Evolutionary conservation across 2,113 vertebrate genomes (phyloP).

Genomic region (Hepsetus odoe): DNA sequence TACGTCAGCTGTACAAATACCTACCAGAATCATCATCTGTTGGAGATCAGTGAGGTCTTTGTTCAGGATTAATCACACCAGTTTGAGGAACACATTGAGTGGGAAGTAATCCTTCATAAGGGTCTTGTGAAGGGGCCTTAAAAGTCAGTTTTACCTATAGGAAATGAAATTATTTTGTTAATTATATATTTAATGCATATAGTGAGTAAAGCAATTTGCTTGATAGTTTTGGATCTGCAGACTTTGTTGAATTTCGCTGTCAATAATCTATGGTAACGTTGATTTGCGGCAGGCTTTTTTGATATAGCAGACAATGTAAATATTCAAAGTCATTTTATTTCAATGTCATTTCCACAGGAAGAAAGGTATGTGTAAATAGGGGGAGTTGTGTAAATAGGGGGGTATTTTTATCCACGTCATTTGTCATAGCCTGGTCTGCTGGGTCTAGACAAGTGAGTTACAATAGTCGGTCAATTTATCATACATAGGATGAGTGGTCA

Average conservation of each 20-base stretch:
- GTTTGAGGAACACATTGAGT: neutral
- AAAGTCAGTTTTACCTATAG: neutral
- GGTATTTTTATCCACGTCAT: slow-evolving; percentile 42
- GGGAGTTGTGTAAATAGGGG: slow-evolving; percentile 23
- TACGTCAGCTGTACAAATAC: neutral
- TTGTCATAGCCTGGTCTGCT: slow-evolving; percentile 53
- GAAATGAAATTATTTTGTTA: too few relatives aligned
- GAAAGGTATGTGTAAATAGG: slow-evolving; percentile 16
- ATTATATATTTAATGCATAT: too few relatives aligned
- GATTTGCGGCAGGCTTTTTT: too few relatives aligned
- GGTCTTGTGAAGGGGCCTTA: neutral
- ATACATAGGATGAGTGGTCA: slow-evolving; percentile 55
- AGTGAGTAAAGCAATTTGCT: too few relatives aligned
- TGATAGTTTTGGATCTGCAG: too few relatives aligned
- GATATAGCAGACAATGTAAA: too few relatives aligned
- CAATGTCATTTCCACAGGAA: neutral
- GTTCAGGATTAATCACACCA: neutral
- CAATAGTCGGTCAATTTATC: slow-evolving; percentile 58
- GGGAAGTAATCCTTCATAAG: neutral
- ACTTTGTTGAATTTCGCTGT: too few relatives aligned
- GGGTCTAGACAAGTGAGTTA: slow-evolving; percentile 62
- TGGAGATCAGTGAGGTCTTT: neutral
- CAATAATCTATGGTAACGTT: too few relatives aligned
- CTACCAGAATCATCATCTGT: neutral
- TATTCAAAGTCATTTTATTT: neutral